phyloP scores from a whole-genome alignment of 2,113 vertebrate species.

The Coptodon bakossiorum region DNA sequence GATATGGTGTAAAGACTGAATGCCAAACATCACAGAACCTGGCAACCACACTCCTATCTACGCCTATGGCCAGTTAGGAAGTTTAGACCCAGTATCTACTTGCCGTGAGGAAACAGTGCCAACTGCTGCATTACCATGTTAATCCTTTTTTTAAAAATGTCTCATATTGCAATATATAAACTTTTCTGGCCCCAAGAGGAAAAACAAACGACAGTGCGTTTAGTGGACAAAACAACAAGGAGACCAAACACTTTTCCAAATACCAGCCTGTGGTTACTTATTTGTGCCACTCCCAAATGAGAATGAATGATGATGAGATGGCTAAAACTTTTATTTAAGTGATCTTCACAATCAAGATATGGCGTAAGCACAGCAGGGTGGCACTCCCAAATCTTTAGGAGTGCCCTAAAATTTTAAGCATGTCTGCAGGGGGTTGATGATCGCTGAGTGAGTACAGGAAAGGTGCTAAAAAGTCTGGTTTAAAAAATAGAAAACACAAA shows the following conservation, averaged over 20 bases:
- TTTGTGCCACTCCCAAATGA: background rate
- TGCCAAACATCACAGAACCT: background rate
- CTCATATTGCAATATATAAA: background rate
- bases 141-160: background rate
- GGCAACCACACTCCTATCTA: background rate
- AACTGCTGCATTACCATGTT: background rate
- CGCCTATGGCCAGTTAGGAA: background rate
- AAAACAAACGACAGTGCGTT: background rate
- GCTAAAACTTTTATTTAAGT: background rate
- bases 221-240: fast-evolving
- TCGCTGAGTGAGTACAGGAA: fast-evolving
- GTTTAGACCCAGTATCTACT: background rate
- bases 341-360: background rate
- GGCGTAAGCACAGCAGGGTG: background rate
- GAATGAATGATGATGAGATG: background rate
- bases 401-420: fast-evolving
- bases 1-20: background rate
- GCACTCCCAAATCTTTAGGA: background rate
- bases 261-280: background rate
- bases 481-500: background rate
- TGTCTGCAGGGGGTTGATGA: background rate
- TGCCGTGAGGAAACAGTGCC: fast-evolving
- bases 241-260: background rate
- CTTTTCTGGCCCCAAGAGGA: background rate
- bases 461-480: fast-evolving